Evolutionary conservation across 2,797 vertebrate genomes (phyloP).

Genomic region (Poeciliopsis presidionis): DNA sequence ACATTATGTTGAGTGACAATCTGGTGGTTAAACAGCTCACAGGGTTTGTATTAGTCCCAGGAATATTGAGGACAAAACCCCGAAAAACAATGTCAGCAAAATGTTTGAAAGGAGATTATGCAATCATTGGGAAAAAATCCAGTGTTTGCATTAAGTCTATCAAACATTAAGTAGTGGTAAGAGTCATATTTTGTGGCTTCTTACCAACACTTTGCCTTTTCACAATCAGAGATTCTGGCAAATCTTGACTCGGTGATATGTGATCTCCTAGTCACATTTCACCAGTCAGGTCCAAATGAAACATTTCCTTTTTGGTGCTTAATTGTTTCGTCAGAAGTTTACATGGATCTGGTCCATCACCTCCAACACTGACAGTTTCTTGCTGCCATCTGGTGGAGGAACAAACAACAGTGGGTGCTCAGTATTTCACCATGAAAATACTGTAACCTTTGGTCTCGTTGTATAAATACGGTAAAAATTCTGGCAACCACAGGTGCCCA

Average conservation of each 20-base stretch:
- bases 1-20: no score
- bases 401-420: background rate
- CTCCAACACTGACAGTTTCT: conserved; percentile 7
- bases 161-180: background rate
- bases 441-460: no score
- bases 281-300: background rate
- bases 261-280: background rate
- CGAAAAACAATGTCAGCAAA: background rate
- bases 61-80: background rate
- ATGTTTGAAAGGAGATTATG: no score
- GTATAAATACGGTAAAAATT: no score
- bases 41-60: no score
- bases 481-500: no score
- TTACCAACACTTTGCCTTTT: background rate
- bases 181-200: background rate
- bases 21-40: no score
- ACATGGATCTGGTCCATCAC: conserved; percentile 17
- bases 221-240: background rate
- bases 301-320: background rate
- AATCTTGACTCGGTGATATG: background rate
- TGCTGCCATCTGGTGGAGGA: background rate
- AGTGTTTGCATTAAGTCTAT: no score
- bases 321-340: conserved; percentile 6
- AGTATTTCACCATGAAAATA: no score
- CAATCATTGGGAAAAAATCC: no score